A percentile compares a stretch with the other conserved stretches of the same genome.
Conservation (phyloP, 2,888 invertebrate species). For the Clivina fossor region DNA sequence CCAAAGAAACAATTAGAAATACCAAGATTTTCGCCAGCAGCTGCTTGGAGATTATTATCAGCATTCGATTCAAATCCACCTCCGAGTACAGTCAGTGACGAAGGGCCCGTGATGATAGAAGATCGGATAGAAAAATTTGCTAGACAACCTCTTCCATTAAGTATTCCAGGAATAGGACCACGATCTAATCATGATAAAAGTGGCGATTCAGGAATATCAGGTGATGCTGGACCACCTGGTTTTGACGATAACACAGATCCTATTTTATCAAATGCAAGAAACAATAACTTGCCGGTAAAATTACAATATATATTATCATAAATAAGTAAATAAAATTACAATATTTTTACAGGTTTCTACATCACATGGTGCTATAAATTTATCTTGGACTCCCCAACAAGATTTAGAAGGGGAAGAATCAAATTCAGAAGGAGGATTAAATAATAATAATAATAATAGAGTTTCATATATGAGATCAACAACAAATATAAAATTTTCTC, state of each 20-base stretch:
- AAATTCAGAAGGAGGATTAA: slow-evolving; percentile 29
- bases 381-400: slow-evolving; percentile 82
- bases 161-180: slow-evolving; percentile 55
- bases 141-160: slow-evolving; percentile 56
- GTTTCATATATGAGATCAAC: slow-evolving; percentile 41
- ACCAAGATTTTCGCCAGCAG: slow-evolving; percentile 79
- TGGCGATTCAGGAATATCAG: slow-evolving; percentile 82
- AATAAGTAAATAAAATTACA: slow-evolving; percentile 3
- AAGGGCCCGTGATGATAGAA: slow-evolving; percentile 53
- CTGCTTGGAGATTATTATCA: slow-evolving; percentile 78
- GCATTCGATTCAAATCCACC: slow-evolving; percentile 57
- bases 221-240: slow-evolving; percentile 66
- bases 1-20: slow-evolving; percentile 77
- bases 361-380: slow-evolving; percentile 39
- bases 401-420: slow-evolving; percentile 70
- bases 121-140: slow-evolving; percentile 58
- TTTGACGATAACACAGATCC: slow-evolving; percentile 57
- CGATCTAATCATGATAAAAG: slow-evolving; percentile 68
- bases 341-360: slow-evolving; percentile 21
- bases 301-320: background rate
- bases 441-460: slow-evolving; percentile 17
- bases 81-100: slow-evolving; percentile 46
- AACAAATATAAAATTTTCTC: slow-evolving; percentile 50
- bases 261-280: slow-evolving; percentile 45
- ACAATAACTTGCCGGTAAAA: slow-evolving; percentile 47